phyloP scores from a whole-genome alignment of 2,797 vertebrate species.

The Parotocinclus haroldoi region DNA sequence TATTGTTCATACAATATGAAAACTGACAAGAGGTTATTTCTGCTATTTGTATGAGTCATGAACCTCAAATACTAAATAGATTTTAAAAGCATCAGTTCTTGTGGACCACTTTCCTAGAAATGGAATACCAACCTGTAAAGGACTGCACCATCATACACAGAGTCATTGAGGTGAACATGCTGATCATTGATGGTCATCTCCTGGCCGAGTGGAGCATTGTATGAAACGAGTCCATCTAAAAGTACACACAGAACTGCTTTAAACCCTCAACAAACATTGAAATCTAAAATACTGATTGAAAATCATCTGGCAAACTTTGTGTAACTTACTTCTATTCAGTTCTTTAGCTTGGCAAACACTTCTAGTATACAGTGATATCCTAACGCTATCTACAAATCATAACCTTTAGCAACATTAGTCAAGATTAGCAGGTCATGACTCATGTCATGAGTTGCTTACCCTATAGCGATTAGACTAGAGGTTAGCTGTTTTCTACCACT shows the following conservation, averaged over 20 bases:
- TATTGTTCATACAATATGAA: slow-evolving; percentile 9
- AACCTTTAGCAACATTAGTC: too few species aligned
- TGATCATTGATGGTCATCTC: slow-evolving; percentile 76
- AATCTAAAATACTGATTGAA: too few species aligned
- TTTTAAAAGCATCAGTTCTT: slow-evolving; percentile 5
- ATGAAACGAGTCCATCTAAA: slow-evolving; percentile 92
- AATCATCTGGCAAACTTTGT: too few species aligned
- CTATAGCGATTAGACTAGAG: too few species aligned
- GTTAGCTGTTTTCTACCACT: too few species aligned
- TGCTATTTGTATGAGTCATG: slow-evolving; percentile 20
- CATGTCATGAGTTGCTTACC: too few species aligned
- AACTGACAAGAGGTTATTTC: slow-evolving; percentile 15
- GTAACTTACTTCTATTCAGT: too few species aligned
- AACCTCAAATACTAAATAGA: slow-evolving; percentile 8
- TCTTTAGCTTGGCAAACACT: too few species aligned
- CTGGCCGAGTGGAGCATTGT: slow-evolving; percentile 84
- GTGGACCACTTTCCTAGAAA: background rate
- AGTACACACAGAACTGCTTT: background rate
- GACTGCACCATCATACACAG: slow-evolving; percentile 90
- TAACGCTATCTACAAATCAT: too few species aligned
- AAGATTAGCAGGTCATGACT: too few species aligned
- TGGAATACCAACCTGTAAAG: slow-evolving; percentile 79
- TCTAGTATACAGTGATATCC: too few species aligned
- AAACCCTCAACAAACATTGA: too few species aligned
- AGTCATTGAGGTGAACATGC: slow-evolving; percentile 87